Evolutionary conservation across 2,888 invertebrate species (phyloP).

Genomic region (Monochamus alternatus): DNA sequence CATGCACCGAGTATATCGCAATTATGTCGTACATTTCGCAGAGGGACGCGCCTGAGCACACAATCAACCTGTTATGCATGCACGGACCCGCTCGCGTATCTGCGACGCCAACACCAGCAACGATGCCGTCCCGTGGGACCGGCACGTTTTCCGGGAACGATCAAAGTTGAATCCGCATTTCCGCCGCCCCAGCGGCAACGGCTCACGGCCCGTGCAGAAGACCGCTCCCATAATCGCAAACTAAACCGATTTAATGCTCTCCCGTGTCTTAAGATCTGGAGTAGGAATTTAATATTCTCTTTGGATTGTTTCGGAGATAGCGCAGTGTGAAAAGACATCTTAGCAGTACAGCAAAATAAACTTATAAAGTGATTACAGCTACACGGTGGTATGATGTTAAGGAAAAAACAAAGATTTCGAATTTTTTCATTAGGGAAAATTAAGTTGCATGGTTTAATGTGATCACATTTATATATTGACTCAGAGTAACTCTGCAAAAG

Average conservation of each 20-base stretch:
- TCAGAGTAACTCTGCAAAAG: no score
- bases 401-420: no score
- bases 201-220: conserved; percentile 25
- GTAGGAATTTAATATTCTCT: conserved; percentile 48
- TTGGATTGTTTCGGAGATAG: conserved; percentile 41
- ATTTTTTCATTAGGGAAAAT: no score
- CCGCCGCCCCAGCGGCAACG: conserved; percentile 3
- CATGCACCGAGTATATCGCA: conserved; percentile 1
- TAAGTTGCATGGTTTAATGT: no score
- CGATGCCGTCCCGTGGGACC: conserved; percentile 37
- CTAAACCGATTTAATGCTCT: conserved; percentile 43
- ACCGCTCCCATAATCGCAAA: conserved; percentile 35
- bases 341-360: conserved; percentile 8
- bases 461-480: no score
- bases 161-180: conserved; percentile 39
- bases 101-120: conserved; percentile 11
- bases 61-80: conserved; percentile 34
- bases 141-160: conserved; percentile 42
- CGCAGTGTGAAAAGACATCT: conserved; percentile 28
- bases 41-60: neutral
- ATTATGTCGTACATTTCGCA: neutral
- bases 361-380: no score
- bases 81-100: conserved; percentile 19
- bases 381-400: no score
- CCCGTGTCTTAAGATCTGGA: conserved; percentile 36